Conservation (phyloP, 1,140 invertebrate species). For the Orius insidiosus region DNA sequence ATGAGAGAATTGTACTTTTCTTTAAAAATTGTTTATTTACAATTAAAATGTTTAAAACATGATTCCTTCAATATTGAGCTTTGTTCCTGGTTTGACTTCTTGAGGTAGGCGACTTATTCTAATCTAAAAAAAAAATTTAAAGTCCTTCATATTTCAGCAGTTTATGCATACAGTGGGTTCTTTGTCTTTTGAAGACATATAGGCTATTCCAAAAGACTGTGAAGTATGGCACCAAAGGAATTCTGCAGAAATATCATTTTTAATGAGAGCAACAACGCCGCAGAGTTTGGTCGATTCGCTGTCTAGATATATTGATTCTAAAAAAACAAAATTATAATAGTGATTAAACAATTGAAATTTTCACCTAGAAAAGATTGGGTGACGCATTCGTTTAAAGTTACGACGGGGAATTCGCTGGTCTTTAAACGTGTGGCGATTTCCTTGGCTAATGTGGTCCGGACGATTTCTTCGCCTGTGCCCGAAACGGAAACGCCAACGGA, state of each 20-base stretch:
- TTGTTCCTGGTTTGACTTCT: background rate
- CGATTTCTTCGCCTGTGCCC: constrained; percentile 80
- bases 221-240: constrained; percentile 78
- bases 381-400: constrained; percentile 45
- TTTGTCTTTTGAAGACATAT: constrained; percentile 50
- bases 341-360: constrained; percentile 13
- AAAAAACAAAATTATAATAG: background rate
- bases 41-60: too few species aligned
- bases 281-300: constrained; percentile 48
- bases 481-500: constrained; percentile 66
- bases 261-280: constrained; percentile 44
- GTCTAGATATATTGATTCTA: constrained; percentile 49
- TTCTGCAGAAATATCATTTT: constrained; percentile 43
- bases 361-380: constrained; percentile 49
- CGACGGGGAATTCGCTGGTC: constrained; percentile 37
- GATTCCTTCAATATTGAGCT: too few species aligned
- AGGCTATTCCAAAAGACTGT: constrained; percentile 72
- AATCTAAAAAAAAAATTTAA: constrained; percentile 4
- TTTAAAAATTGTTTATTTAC: too few species aligned
- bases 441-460: constrained; percentile 68
- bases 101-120: constrained; percentile 5
- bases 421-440: constrained; percentile 53
- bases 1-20: too few species aligned
- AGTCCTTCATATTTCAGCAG: background rate
- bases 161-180: constrained; percentile 33